Evolutionary conservation across 2,113 vertebrate species (phyloP).

Genomic region (Tragelaphus scriptus): DNA sequence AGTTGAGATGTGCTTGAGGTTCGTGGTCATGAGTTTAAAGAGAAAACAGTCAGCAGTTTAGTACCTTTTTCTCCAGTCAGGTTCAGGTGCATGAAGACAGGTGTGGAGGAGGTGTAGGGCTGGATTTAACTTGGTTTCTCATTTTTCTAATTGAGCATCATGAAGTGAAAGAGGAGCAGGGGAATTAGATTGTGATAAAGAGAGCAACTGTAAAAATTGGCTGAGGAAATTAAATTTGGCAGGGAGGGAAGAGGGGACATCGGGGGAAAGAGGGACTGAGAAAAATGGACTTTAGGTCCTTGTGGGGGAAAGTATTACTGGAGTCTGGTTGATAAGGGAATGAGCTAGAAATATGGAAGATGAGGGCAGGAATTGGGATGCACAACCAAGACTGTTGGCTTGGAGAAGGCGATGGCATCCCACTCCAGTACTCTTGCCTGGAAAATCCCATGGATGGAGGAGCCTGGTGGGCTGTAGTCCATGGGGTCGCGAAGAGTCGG

Average conservation of each 20-base stretch:
- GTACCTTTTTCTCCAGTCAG: not conserved
- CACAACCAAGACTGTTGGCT: not conserved
- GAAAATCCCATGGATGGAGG: too few species aligned
- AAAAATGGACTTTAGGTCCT: not conserved
- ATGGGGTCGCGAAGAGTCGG: too few species aligned
- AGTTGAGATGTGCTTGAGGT: not conserved
- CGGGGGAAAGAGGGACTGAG: not conserved
- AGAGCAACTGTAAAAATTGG: not conserved
- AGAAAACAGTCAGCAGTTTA: not conserved
- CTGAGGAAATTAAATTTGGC: not conserved
- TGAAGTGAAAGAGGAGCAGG: not conserved
- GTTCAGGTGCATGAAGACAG: not conserved
- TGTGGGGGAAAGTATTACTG: not conserved
- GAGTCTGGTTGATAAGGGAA: not conserved
- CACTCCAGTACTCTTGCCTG: too few species aligned
- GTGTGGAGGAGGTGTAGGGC: not conserved
- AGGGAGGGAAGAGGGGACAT: not conserved
- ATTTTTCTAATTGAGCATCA: not conserved
- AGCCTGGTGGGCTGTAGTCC: too few species aligned
- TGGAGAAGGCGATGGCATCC: too few species aligned
- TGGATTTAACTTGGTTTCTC: not conserved
- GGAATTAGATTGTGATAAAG: not conserved
- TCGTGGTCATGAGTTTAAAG: not conserved
- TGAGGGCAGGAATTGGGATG: not conserved
- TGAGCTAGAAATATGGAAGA: not conserved